Conservation (phyloP, 2,113 vertebrate species). For the Fregata magnificens region DNA sequence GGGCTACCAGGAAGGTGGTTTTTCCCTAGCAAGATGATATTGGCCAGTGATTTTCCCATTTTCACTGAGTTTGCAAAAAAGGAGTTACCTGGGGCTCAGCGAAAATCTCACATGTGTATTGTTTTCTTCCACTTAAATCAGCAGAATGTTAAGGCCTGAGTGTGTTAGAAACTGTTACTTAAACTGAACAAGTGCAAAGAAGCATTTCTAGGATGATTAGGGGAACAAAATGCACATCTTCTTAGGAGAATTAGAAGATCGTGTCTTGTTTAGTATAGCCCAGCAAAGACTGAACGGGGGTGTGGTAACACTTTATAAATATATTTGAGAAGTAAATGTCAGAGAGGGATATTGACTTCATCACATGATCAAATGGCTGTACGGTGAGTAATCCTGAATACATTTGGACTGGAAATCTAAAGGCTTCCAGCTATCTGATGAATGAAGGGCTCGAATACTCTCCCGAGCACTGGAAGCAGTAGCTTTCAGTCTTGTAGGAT, state of each 20-base stretch:
- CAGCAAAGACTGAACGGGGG: background rate
- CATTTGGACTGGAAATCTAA: background rate
- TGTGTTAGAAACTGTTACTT: background rate
- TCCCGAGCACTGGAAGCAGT: background rate
- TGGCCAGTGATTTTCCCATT: background rate
- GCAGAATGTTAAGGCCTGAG: background rate
- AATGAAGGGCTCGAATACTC: background rate
- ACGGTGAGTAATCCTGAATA: conserved; percentile 28
- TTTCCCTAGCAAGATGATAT: background rate
- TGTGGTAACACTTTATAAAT: conserved; percentile 17
- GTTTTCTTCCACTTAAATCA: background rate
- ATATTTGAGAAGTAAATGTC: conserved; percentile 53
- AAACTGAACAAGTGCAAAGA: background rate
- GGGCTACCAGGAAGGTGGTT: background rate
- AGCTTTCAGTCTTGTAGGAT: background rate
- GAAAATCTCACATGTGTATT: background rate
- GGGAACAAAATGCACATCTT: background rate
- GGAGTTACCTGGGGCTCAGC: background rate
- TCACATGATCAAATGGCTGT: conserved; percentile 16
- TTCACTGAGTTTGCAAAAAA: background rate
- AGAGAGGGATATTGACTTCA: conserved; percentile 40
- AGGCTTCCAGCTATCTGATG: background rate
- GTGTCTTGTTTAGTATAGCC: background rate
- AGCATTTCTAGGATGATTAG: background rate
- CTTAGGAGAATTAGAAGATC: background rate